Conservation (phyloP, 2,888 invertebrate genomes). For the Parnassius mnemosyne region DNA sequence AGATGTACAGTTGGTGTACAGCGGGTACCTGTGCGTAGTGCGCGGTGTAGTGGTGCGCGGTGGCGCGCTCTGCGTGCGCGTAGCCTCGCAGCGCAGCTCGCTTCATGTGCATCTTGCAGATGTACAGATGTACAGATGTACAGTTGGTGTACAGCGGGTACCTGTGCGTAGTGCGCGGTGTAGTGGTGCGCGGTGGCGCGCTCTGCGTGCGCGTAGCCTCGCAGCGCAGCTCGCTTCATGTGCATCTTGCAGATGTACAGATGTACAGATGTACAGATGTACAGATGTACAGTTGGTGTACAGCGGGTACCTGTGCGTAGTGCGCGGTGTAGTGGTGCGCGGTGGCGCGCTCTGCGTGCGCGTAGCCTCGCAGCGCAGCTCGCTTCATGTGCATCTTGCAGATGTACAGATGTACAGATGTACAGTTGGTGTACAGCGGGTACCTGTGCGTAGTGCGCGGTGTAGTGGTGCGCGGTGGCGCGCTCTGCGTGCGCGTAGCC, state of each 20-base stretch:
- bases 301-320: neutral
- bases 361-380: constrained; percentile 45
- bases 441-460: no score
- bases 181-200: neutral
- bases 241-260: no score
- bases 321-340: constrained; percentile 43
- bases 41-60: constrained; percentile 43
- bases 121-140: constrained; percentile 43
- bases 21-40: neutral
- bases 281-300: neutral
- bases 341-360: neutral
- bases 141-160: no score
- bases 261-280: no score
- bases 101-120: constrained; percentile 77
- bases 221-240: neutral
- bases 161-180: no score
- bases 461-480: no score
- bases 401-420: constrained; percentile 47
- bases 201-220: no score
- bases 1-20: neutral
- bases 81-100: constrained; percentile 50
- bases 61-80: neutral
- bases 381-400: constrained; percentile 77
- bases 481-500: no score
- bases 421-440: no score